phyloP scores from a whole-genome alignment of 1,140 invertebrate species.

The Euura saliciscinereae region DNA sequence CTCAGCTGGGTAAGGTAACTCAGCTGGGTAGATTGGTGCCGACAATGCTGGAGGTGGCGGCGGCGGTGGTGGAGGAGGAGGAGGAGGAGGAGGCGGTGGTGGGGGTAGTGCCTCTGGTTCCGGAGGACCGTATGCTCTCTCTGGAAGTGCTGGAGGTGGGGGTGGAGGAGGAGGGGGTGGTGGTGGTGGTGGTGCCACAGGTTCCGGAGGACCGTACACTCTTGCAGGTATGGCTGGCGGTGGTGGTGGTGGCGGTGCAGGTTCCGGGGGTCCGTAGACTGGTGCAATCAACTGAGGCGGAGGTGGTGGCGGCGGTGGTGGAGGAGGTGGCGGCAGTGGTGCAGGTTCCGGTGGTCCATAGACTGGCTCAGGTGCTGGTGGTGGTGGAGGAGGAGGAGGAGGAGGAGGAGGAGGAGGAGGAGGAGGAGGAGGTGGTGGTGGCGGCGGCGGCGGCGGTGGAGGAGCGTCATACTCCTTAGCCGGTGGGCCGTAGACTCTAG shows the following conservation, averaged over 20 bases:
- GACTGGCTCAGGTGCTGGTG: background rate
- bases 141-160: background rate
- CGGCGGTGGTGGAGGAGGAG: background rate
- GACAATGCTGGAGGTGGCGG: background rate
- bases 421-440: background rate
- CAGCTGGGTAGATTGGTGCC: background rate
- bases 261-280: background rate
- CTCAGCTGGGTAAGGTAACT: background rate
- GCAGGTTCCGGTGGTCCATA: constrained; percentile 4
- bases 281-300: too few relatives aligned
- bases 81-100: constrained; percentile 6
- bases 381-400: constrained; percentile 1
- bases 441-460: background rate
- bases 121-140: background rate
- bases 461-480: background rate
- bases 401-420: constrained; percentile 11
- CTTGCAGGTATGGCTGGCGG: background rate
- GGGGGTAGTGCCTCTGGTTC: background rate
- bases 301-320: background rate
- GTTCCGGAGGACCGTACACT: background rate
- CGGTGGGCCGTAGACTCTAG: constrained; percentile 1
- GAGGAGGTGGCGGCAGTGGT: background rate
- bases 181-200: background rate
- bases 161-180: constrained; percentile 7
- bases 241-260: background rate